A percentile compares a stretch with the other conserved stretches of the same genome.
Evolutionary conservation across 2,113 vertebrate genomes (phyloP).

Genomic region (Leptobrachium ailaonicum): DNA sequence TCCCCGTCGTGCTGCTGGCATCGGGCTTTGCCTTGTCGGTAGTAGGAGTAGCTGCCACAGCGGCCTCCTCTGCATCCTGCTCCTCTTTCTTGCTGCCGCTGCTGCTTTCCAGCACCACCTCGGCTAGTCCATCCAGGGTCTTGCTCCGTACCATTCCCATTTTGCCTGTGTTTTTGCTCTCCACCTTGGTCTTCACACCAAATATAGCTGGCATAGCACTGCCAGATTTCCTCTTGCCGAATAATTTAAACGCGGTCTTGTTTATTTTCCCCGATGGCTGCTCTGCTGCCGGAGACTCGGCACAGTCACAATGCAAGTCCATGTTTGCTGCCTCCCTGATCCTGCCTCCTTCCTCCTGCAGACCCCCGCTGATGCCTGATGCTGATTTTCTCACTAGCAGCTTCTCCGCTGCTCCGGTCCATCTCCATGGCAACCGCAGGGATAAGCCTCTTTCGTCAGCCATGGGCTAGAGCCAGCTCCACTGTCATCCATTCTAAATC

Average conservation of each 20-base stretch:
- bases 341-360: slow-evolving; percentile 65
- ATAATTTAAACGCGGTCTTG: slow-evolving; percentile 94
- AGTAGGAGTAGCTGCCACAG: slow-evolving; percentile 43
- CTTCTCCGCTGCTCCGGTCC: slow-evolving; percentile 69
- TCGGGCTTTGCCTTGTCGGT: slow-evolving; percentile 55
- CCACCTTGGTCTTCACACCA: slow-evolving; percentile 83
- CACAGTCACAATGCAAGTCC: slow-evolving; percentile 87
- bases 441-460: slow-evolving; percentile 86
- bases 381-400: slow-evolving; percentile 77
- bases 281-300: slow-evolving; percentile 77
- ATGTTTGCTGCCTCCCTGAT: slow-evolving; percentile 73
- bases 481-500: slow-evolving; percentile 71
- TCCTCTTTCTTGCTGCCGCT: slow-evolving; percentile 68
- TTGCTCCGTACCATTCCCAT: slow-evolving; percentile 78
- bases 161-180: slow-evolving; percentile 71
- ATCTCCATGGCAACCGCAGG: slow-evolving; percentile 88
- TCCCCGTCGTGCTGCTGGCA: slow-evolving; percentile 52
- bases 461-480: slow-evolving; percentile 78
- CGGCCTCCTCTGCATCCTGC: slow-evolving; percentile 61
- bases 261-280: slow-evolving; percentile 89
- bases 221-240: slow-evolving; percentile 87
- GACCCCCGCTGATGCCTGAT: slow-evolving; percentile 70
- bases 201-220: slow-evolving; percentile 90
- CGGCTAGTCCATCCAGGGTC: slow-evolving; percentile 81
- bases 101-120: slow-evolving; percentile 71